Base-by-base conservation (phyloP, 2,113 vertebrate genomes). In the Actenoides lindsayi region DNA sequence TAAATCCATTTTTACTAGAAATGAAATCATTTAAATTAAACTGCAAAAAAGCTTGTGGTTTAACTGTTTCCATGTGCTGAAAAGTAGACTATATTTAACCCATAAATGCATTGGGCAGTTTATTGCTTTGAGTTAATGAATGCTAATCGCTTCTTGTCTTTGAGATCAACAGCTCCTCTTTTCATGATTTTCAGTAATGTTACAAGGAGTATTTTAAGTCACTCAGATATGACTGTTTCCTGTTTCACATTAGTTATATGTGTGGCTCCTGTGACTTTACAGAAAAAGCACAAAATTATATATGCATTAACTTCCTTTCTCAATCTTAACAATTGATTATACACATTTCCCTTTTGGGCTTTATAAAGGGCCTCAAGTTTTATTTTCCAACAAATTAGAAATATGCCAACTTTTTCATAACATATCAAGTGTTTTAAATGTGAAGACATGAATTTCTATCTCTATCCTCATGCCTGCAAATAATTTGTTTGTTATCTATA, bases 1-100 rank as follows among this genome's bases (percentile, higher is more conserved):
- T 57, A 79, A 93, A 89, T 87, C 53, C 28, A 65, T 75, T 96
- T 95, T 94, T 93, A 69, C 67, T 73, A 89, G 76, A 93, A 87
- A 87, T 59, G 1, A 87, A 95, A 78, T 91, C 0, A 78, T 79
- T 84, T 65, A 62, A 79, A 84, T 76, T 73, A 65, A 89, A 87
- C 48, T 35, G 25, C 14, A 87, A 37, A 70, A 69, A 73, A 87
- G 13, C 28, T 92, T 50, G 27, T 89, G 74, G 62, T 91, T 91
- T 92, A 87, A 94, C 80, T 71, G 11, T 94, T 94, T 90, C 78
- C 16, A 19, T 35, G 57, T 54, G 33, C 73, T 87, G 92, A 51
- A 67, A 75, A 75, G 13, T 18, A 76, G 51, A 35, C 53, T 64
- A 5, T 68, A 41, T 67, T 95, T 93, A 90, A 92, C 86, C 57